Percentiles rank a stretch among this genome's conserved stretches.
Conservation (phyloP, 2,888 invertebrate species). For the Mystacides longicornis region DNA sequence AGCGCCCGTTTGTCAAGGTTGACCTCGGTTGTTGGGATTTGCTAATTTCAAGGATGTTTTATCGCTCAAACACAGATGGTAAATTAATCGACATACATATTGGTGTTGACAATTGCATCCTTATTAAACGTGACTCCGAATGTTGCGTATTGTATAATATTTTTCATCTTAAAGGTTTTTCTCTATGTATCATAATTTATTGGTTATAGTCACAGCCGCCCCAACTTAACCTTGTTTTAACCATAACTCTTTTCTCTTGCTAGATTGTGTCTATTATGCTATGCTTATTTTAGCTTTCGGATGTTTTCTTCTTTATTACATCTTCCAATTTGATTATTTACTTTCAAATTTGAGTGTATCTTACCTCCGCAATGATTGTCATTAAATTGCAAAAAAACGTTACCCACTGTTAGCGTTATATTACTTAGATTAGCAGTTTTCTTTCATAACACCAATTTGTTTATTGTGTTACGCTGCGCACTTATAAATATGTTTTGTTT, state of each 20-base stretch:
- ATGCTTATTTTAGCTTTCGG: conserved; percentile 1
- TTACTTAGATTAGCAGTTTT: too few species aligned
- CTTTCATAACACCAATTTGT: too few species aligned
- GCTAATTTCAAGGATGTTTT: conserved; percentile 50
- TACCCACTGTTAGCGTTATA: too few species aligned
- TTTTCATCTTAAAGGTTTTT: background rate
- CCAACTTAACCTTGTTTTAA: conserved; percentile 20
- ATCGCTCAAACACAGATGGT: conserved; percentile 53
- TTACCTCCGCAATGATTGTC: too few species aligned
- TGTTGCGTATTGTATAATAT: background rate
- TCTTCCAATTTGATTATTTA: too few species aligned
- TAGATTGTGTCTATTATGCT: background rate
- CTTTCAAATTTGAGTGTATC: too few species aligned
- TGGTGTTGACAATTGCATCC: conserved; percentile 42
- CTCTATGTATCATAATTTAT: conserved; percentile 8
- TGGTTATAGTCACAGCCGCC: conserved; percentile 19
- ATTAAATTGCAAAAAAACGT: too few species aligned
- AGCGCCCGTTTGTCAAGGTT: conserved; percentile 51
- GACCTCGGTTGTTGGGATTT: conserved; percentile 50
- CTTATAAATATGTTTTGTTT: too few species aligned
- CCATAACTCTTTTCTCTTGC: conserved; percentile 14
- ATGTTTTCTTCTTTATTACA: too few species aligned
- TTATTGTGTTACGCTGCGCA: too few species aligned
- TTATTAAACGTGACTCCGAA: conserved; percentile 20
- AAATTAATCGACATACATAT: conserved; percentile 51